These are phyloP conservation scores for Cryptus viduatorius DNA, from an alignment of 2,888 invertebrate genomes.

Conservation along the genomic window DNA sequence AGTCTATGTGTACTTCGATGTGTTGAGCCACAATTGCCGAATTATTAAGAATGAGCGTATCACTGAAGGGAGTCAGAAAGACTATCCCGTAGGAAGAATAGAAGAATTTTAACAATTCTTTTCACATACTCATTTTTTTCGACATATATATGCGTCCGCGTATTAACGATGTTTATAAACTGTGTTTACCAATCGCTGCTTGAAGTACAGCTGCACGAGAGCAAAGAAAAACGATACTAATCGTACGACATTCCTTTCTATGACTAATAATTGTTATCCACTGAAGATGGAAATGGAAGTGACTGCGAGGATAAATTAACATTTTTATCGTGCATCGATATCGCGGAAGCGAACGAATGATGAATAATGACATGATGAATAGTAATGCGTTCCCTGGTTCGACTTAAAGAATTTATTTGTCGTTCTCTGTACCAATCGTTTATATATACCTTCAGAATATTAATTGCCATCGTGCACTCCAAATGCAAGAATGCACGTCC, in stretches of 20 bases:
- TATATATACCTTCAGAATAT: no score
- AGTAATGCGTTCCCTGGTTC: no score
- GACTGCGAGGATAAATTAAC: constrained; percentile 5
- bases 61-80: background rate
- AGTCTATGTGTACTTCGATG: constrained; percentile 86
- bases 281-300: constrained; percentile 40
- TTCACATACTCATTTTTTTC: constrained; percentile 14
- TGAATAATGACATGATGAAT: no score
- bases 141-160: constrained; percentile 6
- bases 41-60: constrained; percentile 58
- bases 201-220: constrained; percentile 80
- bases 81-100: constrained; percentile 23
- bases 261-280: constrained; percentile 69
- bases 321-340: constrained; percentile 33
- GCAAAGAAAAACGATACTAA: constrained; percentile 79
- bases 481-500: no score
- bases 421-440: no score
- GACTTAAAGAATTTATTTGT: no score
- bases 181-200: constrained; percentile 77
- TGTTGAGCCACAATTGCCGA: constrained; percentile 86
- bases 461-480: no score
- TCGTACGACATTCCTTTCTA: constrained; percentile 82
- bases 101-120: constrained; percentile 36
- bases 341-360: background rate
- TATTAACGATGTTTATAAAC: constrained; percentile 67